phyloP scores from a whole-genome alignment of 2,888 invertebrate species.

The Yponomeuta sedellus region DNA sequence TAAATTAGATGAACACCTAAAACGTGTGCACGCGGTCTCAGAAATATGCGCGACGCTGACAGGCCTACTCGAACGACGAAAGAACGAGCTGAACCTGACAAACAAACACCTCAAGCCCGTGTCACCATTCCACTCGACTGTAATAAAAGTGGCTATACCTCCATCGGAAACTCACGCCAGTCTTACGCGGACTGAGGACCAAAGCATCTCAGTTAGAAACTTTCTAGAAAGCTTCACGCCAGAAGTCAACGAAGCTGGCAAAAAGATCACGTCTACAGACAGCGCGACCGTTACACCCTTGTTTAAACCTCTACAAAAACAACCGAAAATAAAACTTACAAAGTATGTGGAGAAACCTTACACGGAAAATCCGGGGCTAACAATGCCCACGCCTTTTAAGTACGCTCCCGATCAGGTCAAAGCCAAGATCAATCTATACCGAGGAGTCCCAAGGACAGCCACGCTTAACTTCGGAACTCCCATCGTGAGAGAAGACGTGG shows the following conservation, averaged over 20 bases:
- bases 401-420: constrained; percentile 27
- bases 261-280: constrained; percentile 20
- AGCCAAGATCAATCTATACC: constrained; percentile 33
- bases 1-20: constrained; percentile 40
- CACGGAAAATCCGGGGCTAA: constrained; percentile 24
- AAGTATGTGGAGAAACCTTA: constrained; percentile 32
- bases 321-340: constrained; percentile 41
- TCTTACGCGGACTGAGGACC: constrained; percentile 30
- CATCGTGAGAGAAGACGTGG: constrained; percentile 14
- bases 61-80: constrained; percentile 46
- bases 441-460: not conserved
- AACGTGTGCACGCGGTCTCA: constrained; percentile 42
- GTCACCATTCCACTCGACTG: constrained; percentile 35
- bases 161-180: constrained; percentile 27
- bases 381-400: constrained; percentile 48
- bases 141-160: constrained; percentile 37
- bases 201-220: constrained; percentile 46
- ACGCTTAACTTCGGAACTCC: constrained; percentile 19
- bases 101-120: constrained; percentile 12
- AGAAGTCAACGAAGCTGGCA: constrained; percentile 31
- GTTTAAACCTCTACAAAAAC: constrained; percentile 15
- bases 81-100: constrained; percentile 22
- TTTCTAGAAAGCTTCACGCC: constrained; percentile 61
- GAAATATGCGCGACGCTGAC: constrained; percentile 55
- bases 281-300: constrained; percentile 33